Conservation (phyloP, 2,113 vertebrate genomes). For the Epinephelus cyanopodus region DNA sequence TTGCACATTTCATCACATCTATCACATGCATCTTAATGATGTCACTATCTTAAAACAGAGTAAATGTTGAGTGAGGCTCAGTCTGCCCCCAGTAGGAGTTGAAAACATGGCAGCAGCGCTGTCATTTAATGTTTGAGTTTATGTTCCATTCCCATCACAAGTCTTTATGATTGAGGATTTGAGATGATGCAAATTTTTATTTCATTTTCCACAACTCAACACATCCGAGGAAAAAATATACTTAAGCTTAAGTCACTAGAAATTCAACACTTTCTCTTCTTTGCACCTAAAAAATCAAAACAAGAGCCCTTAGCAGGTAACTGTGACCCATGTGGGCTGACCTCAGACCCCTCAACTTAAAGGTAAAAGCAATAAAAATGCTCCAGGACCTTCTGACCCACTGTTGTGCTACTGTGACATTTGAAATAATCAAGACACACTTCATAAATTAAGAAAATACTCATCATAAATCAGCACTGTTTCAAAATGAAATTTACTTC, state of each 20-base stretch:
- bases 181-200: conserved; percentile 26
- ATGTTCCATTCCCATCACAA: conserved; percentile 17
- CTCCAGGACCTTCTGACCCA: background rate
- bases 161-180: background rate
- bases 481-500: conserved; percentile 62
- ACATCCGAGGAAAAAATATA: conserved; percentile 8
- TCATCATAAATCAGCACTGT: conserved; percentile 10
- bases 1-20: background rate
- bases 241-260: conserved; percentile 8
- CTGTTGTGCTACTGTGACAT: background rate
- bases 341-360: background rate
- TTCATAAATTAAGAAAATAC: conserved; percentile 14
- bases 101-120: background rate
- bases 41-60: background rate
- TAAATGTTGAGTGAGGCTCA: background rate
- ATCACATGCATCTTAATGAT: background rate
- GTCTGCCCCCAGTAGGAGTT: background rate
- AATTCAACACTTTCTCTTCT: background rate
- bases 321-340: background rate
- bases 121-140: background rate
- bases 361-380: conserved; percentile 17
- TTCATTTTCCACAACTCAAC: conserved; percentile 39
- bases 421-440: background rate
- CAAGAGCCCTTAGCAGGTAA: background rate
- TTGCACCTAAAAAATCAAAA: conserved; percentile 8